Percentiles rank a stretch among this genome's conserved stretches.
These are phyloP conservation scores for Leucania comma DNA, from an alignment of 2,888 invertebrate genomes.

Conservation along the genomic window DNA sequence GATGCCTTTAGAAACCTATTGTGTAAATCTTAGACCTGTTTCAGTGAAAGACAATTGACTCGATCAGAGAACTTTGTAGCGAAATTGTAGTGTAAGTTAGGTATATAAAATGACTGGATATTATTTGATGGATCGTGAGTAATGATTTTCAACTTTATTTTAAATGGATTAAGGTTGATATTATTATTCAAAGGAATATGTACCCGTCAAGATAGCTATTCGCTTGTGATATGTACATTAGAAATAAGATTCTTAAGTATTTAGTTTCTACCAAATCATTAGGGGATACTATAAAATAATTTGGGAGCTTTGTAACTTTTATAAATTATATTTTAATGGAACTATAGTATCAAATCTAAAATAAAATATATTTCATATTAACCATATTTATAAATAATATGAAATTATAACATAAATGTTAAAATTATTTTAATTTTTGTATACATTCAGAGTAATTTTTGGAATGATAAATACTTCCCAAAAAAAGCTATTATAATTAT, in stretches of 20 bases:
- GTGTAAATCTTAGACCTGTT: constrained; percentile 50
- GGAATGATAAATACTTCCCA: no score
- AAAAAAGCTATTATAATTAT: neutral
- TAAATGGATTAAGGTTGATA: constrained; percentile 24
- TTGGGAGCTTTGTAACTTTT: constrained; percentile 44
- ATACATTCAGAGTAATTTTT: neutral
- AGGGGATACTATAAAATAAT: constrained; percentile 23
- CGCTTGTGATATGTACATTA: constrained; percentile 63
- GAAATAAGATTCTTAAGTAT: constrained; percentile 36
- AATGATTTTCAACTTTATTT: constrained; percentile 26
- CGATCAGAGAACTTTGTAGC: constrained; percentile 46
- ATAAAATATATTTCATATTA: constrained; percentile 2
- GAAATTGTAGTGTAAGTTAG: constrained; percentile 57
- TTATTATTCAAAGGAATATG: constrained; percentile 27
- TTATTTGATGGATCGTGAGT: constrained; percentile 30
- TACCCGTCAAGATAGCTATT: constrained; percentile 46
- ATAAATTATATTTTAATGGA: constrained; percentile 41
- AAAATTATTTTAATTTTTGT: constrained; percentile 6
- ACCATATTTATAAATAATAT: neutral
- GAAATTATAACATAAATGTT: constrained; percentile 1
- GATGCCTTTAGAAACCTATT: constrained; percentile 36
- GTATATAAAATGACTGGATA: constrained; percentile 43
- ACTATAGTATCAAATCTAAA: constrained; percentile 20
- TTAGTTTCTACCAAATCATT: constrained; percentile 35
- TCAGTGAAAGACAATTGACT: constrained; percentile 46